Conservation (phyloP, 2,113 vertebrate genomes). For the Alethe castanea region DNA sequence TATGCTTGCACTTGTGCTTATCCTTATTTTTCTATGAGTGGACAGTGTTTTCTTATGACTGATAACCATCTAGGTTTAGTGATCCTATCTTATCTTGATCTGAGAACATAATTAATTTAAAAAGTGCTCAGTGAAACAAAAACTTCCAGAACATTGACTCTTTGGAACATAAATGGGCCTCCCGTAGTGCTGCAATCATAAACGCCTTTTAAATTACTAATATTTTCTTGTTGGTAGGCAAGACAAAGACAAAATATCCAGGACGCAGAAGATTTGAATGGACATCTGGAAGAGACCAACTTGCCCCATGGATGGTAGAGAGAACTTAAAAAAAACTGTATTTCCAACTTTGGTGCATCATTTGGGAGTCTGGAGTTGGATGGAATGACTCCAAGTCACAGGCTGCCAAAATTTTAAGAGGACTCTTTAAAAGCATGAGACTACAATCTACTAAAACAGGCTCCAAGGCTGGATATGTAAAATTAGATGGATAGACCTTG, state of each 20-base stretch:
- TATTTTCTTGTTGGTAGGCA: neutral
- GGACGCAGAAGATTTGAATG: neutral
- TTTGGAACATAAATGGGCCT: neutral
- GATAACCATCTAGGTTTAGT: neutral
- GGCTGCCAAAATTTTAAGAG: neutral
- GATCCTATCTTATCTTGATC: neutral
- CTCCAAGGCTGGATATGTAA: neutral
- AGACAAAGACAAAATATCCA: neutral
- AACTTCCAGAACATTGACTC: neutral
- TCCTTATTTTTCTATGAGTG: neutral
- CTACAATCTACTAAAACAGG: neutral
- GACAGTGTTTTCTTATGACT: neutral
- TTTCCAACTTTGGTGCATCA: neutral
- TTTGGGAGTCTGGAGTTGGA: neutral
- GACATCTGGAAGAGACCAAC: neutral
- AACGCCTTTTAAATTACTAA: neutral
- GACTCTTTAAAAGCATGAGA: neutral
- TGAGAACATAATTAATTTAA: neutral
- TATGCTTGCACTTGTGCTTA: neutral
- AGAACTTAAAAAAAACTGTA: neutral
- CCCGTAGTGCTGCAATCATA: fast-evolving
- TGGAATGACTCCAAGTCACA: neutral
- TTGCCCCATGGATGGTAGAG: neutral
- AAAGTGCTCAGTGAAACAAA: neutral
- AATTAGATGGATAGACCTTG: conserved; percentile 16